Evolutionary conservation across 23 tunicate species (phyloP).

Genomic region (Aplidium turbinatum): DNA sequence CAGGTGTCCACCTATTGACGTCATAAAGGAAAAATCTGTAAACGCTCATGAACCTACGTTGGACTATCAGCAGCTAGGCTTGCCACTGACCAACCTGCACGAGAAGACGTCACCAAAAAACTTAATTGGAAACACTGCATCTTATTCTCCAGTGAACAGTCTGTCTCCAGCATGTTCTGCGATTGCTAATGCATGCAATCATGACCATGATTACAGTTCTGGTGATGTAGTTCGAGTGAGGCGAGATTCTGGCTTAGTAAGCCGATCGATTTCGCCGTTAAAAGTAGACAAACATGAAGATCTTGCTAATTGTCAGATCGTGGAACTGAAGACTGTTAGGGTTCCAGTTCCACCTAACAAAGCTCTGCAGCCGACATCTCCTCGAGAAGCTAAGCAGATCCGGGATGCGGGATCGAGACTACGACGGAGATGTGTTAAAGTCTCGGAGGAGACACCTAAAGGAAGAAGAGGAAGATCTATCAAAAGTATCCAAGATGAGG

Average conservation of each 20-base stretch:
- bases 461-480: background rate
- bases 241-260: background rate
- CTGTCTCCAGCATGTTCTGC: constrained; percentile 79
- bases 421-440: constrained; percentile 15
- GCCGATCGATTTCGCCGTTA: background rate
- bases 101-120: background rate
- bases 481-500: background rate
- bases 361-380: constrained; percentile 25
- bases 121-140: background rate
- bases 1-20: constrained; percentile 54
- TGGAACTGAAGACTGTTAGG: constrained; percentile 12
- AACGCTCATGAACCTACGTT: background rate
- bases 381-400: constrained; percentile 33
- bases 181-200: constrained; percentile 85
- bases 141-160: constrained; percentile 55
- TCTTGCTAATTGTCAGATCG: background rate
- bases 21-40: background rate
- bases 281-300: constrained; percentile 2
- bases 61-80: background rate
- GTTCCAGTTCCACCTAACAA: constrained; percentile 26
- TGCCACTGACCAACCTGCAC: background rate
- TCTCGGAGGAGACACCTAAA: background rate
- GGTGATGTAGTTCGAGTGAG: background rate
- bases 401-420: constrained; percentile 12
- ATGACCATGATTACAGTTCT: constrained; percentile 79